Conservation (phyloP, 2,797 vertebrate genomes). For the Chiroxiphia lanceolata region DNA sequence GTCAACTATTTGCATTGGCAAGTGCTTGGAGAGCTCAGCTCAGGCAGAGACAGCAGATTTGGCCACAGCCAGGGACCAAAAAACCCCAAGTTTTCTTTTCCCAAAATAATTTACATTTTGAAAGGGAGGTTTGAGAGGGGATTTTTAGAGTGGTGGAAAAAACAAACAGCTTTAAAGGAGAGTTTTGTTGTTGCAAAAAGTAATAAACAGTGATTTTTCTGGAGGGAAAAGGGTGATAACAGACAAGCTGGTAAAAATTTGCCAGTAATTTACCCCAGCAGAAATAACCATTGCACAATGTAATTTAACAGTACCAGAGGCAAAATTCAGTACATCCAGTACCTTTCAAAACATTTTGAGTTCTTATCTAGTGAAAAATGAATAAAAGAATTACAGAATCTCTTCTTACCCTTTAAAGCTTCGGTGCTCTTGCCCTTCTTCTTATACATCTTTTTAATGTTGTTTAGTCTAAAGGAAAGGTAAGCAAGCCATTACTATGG, state of each 20-base stretch:
- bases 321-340: not conserved
- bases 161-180: not conserved
- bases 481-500: not conserved
- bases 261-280: not conserved
- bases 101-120: not conserved
- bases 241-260: not conserved
- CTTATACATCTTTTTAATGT: slow-evolving; percentile 85
- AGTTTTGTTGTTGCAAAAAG: not conserved
- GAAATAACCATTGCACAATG: not conserved
- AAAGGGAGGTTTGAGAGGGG: not conserved
- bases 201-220: not conserved
- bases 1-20: not conserved
- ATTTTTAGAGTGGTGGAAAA: not conserved
- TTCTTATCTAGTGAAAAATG: not conserved
- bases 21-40: not conserved
- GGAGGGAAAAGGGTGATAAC: not conserved
- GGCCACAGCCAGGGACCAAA: not conserved
- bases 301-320: not conserved
- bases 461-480: slow-evolving; percentile 80
- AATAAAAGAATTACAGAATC: not conserved
- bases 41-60: not conserved
- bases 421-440: slow-evolving; percentile 80
- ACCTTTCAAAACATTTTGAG: not conserved
- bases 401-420: slow-evolving; percentile 85
- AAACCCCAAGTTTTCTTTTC: not conserved